Evolutionary conservation across 2,888 invertebrate species (phyloP), one percentile per base, ranked within the genome.

Genomic region (Noctua janthe): DNA sequence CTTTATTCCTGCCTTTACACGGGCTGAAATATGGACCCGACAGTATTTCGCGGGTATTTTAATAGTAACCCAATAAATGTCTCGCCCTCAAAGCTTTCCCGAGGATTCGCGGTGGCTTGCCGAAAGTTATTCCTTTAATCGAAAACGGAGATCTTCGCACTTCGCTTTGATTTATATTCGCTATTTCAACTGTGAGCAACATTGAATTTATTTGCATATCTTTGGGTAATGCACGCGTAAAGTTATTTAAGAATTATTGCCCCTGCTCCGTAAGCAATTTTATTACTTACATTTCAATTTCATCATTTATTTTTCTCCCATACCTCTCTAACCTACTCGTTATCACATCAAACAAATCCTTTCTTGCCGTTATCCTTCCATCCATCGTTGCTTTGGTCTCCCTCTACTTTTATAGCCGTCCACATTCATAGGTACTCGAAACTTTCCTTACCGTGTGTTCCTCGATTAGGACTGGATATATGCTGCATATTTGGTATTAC

Each of bases 141-240:
- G 76, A 77, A 81, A 70, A 59, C 69, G 72, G 74, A 71, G 51
- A 86, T 86, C 80, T 81, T 71, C 59, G 72, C 82, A 76, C 62
- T 81, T 74, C 59, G 47, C 67, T 74, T 78, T 91, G 87, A 91
- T 89, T 91, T 91, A 76, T 56, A 82, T 84, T 87, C 83, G 79
- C 87, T 72, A 79, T 79, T 87, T 84, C 70, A 80, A 84, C 85
- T 81, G 77, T 67, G 81, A 89, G 89, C 83, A 88, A 87, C 90
- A 91, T 91, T 89, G 85, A 91, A 91, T 91, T 90, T 90, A 91
- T 91, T 91, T 89, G 87, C 88, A 89, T 88, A 87, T 82, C 80
- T 87, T 78, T 84, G 73, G 70, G 73, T 29, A 75, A 69, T 80
- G 78, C 84, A 78, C 76, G 83, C 87, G 84, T 88, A 84, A 89